A percentile compares a stretch with the other conserved stretches of the same genome.
These are phyloP conservation scores for Byasa hedistus DNA, from an alignment of 2,888 invertebrate genomes.

Conservation along the genomic window DNA sequence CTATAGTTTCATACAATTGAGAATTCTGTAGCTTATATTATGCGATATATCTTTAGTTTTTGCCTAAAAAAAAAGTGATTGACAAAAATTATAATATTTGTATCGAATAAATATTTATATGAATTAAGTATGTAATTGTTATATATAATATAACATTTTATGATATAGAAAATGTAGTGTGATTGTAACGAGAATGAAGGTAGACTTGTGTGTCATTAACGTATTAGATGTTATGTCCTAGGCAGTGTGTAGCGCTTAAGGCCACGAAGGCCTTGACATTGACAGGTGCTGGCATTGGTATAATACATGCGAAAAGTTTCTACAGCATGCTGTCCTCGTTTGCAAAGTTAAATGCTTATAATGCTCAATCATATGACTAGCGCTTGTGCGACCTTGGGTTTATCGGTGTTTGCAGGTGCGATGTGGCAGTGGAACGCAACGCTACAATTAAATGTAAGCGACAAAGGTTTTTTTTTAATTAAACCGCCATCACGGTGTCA, in stretches of 20 bases:
- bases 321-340: neutral
- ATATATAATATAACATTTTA: no score
- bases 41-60: no score
- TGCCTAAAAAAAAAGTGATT: no score
- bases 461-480: neutral
- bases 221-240: slow-evolving; percentile 12
- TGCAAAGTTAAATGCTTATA: slow-evolving; percentile 10
- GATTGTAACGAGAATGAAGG: neutral
- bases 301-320: slow-evolving; percentile 19
- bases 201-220: slow-evolving; percentile 1
- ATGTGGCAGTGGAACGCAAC: neutral
- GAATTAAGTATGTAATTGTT: no score
- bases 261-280: slow-evolving; percentile 24
- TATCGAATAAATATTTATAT: no score
- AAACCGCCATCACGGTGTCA: no score
- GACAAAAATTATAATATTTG: no score
- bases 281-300: slow-evolving; percentile 21
- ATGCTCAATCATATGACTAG: slow-evolving; percentile 1
- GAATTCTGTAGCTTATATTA: no score
- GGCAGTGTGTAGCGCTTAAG: slow-evolving; percentile 6
- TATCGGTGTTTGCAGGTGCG: neutral
- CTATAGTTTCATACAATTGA: no score
- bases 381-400: neutral
- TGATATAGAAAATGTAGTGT: neutral
- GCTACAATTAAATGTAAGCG: neutral